Percentiles rank a stretch among this genome's conserved stretches.
phyloP scores from a whole-genome alignment of 2,797 vertebrate species.

The Labeo calbasu region DNA sequence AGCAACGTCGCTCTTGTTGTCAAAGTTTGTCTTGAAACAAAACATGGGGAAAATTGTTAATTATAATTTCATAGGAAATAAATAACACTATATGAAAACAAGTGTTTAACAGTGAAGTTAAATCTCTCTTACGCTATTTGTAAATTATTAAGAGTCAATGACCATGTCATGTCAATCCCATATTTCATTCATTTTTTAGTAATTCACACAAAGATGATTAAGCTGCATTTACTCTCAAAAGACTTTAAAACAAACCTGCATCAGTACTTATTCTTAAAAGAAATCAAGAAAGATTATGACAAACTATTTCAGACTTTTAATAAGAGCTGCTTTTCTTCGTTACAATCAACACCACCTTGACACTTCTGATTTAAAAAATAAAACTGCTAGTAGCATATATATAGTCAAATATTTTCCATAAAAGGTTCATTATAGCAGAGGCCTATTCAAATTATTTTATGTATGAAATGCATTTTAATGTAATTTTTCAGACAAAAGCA shows the following conservation, averaged over 20 bases:
- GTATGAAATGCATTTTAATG: background rate
- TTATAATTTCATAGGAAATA: no score
- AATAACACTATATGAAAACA: no score
- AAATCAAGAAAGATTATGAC: background rate
- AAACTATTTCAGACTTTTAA: background rate
- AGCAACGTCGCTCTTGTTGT: no score
- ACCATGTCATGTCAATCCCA: background rate
- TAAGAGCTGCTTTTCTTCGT: background rate
- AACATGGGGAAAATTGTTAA: no score
- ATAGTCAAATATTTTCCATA: background rate
- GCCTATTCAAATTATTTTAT: background rate
- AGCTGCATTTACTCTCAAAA: background rate
- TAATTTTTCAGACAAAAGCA: background rate
- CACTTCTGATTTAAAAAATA: background rate
- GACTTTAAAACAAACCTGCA: background rate
- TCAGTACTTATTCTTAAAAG: background rate
- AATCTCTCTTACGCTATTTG: no score
- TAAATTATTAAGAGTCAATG: no score
- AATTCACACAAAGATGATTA: background rate
- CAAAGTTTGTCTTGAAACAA: no score
- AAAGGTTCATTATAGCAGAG: background rate
- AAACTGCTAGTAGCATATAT: background rate
- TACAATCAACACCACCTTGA: background rate
- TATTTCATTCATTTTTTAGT: background rate
- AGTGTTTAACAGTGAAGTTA: no score